These are phyloP conservation scores for Cetoscarus ocellatus DNA, from an alignment of 2,797 vertebrate genomes.

Conservation along the genomic window DNA sequence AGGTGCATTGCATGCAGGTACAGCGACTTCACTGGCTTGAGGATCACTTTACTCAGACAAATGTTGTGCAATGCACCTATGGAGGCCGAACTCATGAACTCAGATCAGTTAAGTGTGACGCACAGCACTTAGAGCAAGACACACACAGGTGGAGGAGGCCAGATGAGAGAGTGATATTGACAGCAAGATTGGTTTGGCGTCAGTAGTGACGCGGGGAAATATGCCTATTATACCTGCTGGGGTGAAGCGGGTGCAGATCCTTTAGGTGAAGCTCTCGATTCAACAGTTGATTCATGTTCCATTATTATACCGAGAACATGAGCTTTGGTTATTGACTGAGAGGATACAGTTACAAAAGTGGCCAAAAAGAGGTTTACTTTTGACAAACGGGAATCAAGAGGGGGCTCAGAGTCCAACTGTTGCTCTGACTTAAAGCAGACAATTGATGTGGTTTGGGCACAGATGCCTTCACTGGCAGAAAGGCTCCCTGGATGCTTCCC, in stretches of 20 bases:
- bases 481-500: background rate
- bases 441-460: conserved; percentile 4
- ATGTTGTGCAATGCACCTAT: background rate
- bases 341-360: background rate
- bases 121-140: background rate
- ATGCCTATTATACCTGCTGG: background rate
- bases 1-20: background rate
- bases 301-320: background rate
- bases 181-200: background rate
- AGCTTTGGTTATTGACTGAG: background rate
- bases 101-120: background rate
- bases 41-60: background rate
- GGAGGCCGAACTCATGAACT: conserved; percentile 1
- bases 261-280: background rate
- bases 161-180: background rate
- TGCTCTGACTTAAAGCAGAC: background rate
- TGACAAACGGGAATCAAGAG: conserved; percentile 11
- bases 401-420: background rate
- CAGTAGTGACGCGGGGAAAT: background rate
- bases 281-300: background rate
- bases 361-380: background rate
- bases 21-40: background rate
- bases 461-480: background rate
- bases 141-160: background rate
- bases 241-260: background rate